A percentile compares a stretch with the other conserved stretches of the same genome.
phyloP scores from a whole-genome alignment of 2,888 invertebrate genomes.

The Lepidocyrtoides sp. region DNA sequence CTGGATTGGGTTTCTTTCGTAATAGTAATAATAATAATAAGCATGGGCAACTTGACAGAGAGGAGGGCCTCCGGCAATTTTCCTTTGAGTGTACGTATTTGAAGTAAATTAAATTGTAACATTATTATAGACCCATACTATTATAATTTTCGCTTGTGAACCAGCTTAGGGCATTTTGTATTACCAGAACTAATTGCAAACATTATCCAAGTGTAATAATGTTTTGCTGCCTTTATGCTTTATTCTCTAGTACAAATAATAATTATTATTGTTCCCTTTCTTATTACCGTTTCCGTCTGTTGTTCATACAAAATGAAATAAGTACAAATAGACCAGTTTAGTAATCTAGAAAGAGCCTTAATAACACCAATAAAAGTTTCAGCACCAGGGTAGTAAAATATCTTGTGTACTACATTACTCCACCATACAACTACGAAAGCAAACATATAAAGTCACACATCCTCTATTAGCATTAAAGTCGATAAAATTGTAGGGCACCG shows the following conservation, averaged over 20 bases:
- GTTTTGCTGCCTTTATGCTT: too few relatives aligned
- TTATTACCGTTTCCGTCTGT: neutral
- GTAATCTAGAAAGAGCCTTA: neutral
- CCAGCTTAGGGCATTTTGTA: too few relatives aligned
- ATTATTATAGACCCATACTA: too few relatives aligned
- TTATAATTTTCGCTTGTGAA: neutral
- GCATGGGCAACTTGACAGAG: too few relatives aligned
- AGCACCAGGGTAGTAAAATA: neutral
- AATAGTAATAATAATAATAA: neutral
- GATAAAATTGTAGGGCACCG: conserved; percentile 3
- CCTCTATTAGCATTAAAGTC: neutral
- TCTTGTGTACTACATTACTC: too few relatives aligned
- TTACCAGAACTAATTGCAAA: too few relatives aligned
- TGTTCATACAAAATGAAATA: too few relatives aligned
- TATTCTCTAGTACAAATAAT: neutral
- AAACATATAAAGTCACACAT: neutral
- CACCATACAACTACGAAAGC: too few relatives aligned
- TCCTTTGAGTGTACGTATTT: too few relatives aligned
- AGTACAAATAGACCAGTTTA: too few relatives aligned
- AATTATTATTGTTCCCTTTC: neutral
- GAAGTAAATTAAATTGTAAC: too few relatives aligned
- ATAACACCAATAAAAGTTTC: neutral
- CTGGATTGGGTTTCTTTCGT: neutral
- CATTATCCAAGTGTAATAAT: too few relatives aligned
- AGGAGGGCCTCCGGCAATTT: neutral